Conservation (phyloP, 2,113 vertebrate species). For the Holacanthus passer region DNA sequence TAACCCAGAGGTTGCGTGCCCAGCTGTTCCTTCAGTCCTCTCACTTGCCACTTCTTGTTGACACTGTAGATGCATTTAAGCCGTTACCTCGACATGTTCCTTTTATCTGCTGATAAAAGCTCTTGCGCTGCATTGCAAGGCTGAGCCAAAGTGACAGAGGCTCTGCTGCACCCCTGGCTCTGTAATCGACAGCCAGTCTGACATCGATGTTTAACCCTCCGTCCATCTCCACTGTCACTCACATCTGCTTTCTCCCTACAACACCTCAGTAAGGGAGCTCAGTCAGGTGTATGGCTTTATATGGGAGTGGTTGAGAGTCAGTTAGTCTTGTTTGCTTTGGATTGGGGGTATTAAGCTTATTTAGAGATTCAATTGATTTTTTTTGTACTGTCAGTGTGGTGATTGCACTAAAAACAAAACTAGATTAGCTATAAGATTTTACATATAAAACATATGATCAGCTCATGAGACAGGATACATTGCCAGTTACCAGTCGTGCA, state of each 20-base stretch:
- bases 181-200: conserved; percentile 54
- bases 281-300: not conserved
- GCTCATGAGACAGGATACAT: no score
- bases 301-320: conserved; percentile 7
- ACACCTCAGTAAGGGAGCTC: conserved; percentile 33
- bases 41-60: conserved; percentile 25
- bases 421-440: not conserved
- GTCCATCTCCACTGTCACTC: conserved; percentile 32
- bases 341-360: not conserved
- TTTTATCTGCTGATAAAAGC: conserved; percentile 70
- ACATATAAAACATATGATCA: not conserved
- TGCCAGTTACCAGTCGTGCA: no score
- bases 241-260: conserved; percentile 10
- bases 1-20: conserved; percentile 16
- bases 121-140: conserved; percentile 24
- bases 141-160: conserved; percentile 58
- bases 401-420: no score
- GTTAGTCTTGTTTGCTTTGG: not conserved
- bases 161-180: conserved; percentile 41
- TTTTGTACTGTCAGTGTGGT: no score
- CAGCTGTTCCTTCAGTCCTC: not conserved
- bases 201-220: conserved; percentile 53
- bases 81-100: conserved; percentile 35
- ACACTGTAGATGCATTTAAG: conserved; percentile 41
- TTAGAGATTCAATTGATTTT: no score